Percentiles rank a stretch among this genome's conserved stretches.
These are phyloP conservation scores for Perizoma flavofasciatum DNA, from an alignment of 2,888 invertebrate species.

Conservation along the genomic window DNA sequence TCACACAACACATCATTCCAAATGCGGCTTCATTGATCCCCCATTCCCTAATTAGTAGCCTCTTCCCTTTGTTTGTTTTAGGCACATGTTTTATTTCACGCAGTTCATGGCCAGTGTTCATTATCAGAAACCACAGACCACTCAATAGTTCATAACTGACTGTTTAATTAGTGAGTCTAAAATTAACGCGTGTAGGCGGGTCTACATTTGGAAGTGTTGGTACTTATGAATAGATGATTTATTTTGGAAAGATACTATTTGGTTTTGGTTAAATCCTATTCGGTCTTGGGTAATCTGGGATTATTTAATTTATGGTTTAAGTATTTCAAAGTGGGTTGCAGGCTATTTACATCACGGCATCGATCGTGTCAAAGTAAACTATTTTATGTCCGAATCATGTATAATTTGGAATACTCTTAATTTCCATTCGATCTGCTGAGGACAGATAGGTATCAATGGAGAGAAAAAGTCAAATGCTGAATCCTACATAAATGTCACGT, in stretches of 20 bases:
- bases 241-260: not conserved
- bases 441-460: too few relatives aligned
- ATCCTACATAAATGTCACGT: too few relatives aligned
- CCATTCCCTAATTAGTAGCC: conserved; percentile 28
- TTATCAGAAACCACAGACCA: conserved; percentile 23
- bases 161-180: conserved; percentile 18
- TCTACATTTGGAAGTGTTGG: not conserved
- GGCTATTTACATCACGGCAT: too few relatives aligned
- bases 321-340: too few relatives aligned
- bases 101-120: conserved; percentile 32
- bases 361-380: too few relatives aligned
- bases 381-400: too few relatives aligned
- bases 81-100: conserved; percentile 56
- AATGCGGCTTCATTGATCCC: conserved; percentile 49
- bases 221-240: not conserved
- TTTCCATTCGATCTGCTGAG: too few relatives aligned
- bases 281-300: too few relatives aligned
- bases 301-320: too few relatives aligned
- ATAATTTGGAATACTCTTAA: too few relatives aligned
- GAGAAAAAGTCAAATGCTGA: too few relatives aligned
- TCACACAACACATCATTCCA: not conserved
- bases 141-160: conserved; percentile 6
- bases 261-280: not conserved
- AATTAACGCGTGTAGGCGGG: conserved; percentile 1
- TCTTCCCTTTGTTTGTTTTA: conserved; percentile 50